These are phyloP conservation scores for Macaca mulatta DNA, from an alignment of 2,113 vertebrate genomes.

Conservation along the genomic window DNA sequence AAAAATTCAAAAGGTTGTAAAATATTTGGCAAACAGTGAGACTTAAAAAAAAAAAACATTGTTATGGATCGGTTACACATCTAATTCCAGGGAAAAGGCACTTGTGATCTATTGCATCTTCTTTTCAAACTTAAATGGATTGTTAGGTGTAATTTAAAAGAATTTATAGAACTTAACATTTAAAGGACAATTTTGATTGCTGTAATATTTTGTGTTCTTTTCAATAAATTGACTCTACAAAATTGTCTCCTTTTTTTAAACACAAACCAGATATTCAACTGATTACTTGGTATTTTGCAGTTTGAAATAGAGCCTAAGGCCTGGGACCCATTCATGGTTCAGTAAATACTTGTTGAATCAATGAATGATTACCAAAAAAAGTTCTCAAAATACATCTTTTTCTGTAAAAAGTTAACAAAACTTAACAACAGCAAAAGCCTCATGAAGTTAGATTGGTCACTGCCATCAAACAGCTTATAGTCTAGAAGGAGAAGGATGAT, in stretches of 20 bases:
- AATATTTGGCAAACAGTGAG: conserved; percentile 69
- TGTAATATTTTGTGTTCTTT: conserved; percentile 37
- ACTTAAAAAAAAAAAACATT: conserved; percentile 52
- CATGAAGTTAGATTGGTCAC: not conserved
- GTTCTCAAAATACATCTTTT: not conserved
- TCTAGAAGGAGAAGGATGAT: not conserved
- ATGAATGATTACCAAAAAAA: conserved; percentile 27
- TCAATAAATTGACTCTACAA: not conserved
- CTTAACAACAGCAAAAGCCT: not conserved
- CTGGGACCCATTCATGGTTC: not conserved
- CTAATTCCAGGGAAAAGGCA: conserved; percentile 68
- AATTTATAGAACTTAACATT: conserved; percentile 47
- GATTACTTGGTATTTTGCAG: conserved; percentile 10
- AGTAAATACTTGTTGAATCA: conserved; percentile 38
- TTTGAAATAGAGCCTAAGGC: conserved; percentile 18
- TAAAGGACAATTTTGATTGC: conserved; percentile 48
- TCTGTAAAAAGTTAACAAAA: not conserved
- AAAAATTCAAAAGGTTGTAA: not conserved
- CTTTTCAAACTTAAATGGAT: not conserved
- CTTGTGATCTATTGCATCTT: conserved; percentile 66
- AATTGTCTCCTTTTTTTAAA: not conserved
- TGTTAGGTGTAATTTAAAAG: conserved; percentile 55
- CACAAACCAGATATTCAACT: conserved; percentile 30
- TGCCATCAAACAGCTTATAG: not conserved
- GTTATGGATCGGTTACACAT: conserved; percentile 63